These are phyloP conservation scores for Syrista parreyssii DNA, from an alignment of 2,888 invertebrate genomes.

Conservation along the genomic window DNA sequence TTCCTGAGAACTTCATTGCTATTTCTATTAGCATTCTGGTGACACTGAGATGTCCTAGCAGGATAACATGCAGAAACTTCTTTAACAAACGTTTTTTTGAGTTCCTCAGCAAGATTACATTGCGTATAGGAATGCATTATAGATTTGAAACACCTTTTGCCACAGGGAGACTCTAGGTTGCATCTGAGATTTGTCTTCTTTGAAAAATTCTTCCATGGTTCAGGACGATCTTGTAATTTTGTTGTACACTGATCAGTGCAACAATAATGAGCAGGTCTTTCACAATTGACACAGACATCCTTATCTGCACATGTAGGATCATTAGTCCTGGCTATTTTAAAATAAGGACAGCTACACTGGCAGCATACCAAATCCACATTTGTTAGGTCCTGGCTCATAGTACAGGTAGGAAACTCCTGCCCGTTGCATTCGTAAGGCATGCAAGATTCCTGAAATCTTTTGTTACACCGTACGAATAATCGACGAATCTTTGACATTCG, in stretches of 20 bases:
- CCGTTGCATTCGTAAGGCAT: not conserved
- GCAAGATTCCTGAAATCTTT: not conserved
- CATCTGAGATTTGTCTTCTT: not conserved
- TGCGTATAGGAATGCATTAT: not conserved
- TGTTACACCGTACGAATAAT: not conserved
- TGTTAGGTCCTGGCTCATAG: not conserved
- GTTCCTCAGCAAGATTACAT: not conserved
- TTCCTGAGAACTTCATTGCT: not conserved
- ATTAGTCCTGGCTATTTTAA: constrained; percentile 13
- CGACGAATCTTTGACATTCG: not conserved
- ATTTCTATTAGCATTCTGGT: not conserved
- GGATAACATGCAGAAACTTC: not conserved
- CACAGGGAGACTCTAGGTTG: not conserved
- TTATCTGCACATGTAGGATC: not conserved
- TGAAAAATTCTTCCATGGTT: not conserved
- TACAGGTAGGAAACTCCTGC: not conserved
- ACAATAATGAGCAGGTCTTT: not conserved
- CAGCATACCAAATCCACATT: constrained; percentile 31
- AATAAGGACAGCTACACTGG: constrained; percentile 34
- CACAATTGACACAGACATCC: not conserved
- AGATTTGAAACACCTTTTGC: not conserved
- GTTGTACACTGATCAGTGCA: not conserved
- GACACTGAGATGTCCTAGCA: not conserved
- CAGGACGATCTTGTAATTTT: not conserved
- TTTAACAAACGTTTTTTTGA: not conserved